Base-by-base conservation (phyloP, 2,797 vertebrate genomes). In the Streptopelia turtur region DNA sequence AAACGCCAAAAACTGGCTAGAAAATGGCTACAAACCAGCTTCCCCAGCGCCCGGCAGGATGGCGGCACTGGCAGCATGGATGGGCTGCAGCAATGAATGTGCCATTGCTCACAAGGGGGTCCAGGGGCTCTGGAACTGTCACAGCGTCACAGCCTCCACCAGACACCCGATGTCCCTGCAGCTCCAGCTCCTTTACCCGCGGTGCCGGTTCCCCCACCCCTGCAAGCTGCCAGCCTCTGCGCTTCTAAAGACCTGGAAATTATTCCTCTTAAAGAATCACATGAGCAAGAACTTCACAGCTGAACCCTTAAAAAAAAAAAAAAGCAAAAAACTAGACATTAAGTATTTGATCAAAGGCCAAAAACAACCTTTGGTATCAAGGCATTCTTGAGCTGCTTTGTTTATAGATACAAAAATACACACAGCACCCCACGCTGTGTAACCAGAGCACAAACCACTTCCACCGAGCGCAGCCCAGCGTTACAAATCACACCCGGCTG, bases 361-460 rank as follows among this genome's bases (percentile, higher is more conserved):
- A 96, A 82, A 93, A 56, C 85, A 96, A 97, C 96, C 96, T 97
- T 93, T 64, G 90, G 89, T 95, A 97, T 97, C 95, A 95, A 91
- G 94, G 95, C 95, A 95, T 96, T 96, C 95, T 92, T 94, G 89
- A 96, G 95, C 85, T 82, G 89, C 95, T 97, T 94, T 97, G 95
- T 97, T 97, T 96, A 96, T 97, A 95, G 96, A 96, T 96, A 96
- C 96, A 95, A 94, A 92, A 96, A 91, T 94, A 95, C 83, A 96
- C 95, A 94, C 91, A 83, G 56, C 91, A 83, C 31, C 89, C 95
- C 90, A 63, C 95, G 25, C 79, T 90, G 91, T 94, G 95, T 64
- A 93, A 95, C 71, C 91, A 66, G 74, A 88, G 89, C 85, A 82
- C 28, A 84, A 89, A 93, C 17, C 55, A 2, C 89, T 92, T 81